Base-by-base conservation (phyloP, 2,113 vertebrate genomes). In the Cynocephalus volans region DNA sequence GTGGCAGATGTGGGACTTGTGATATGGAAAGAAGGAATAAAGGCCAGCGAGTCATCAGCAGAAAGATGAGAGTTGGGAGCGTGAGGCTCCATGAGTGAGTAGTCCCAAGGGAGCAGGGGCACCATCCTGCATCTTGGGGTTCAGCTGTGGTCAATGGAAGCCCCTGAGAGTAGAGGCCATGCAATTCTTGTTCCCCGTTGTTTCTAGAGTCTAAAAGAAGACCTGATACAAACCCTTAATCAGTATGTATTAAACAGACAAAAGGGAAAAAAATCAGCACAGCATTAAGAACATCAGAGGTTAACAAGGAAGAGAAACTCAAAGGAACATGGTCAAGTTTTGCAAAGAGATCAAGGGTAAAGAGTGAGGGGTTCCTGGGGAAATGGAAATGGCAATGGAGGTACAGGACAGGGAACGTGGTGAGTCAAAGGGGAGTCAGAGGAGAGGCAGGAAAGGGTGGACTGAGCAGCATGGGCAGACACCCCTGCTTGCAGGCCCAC, bases 21-120 rank as follows among this genome's bases (percentile, higher is more conserved):
- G 10, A 45, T 10, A 41, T 83, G 26, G 79, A 82, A 88, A 79
- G 41, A 90, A 65, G 36, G 36, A 41, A 33, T 48, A 72, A 81
- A 65, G 21, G 14, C 26, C 10, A 24, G 75, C 17, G 18, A 58
- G 1, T 14, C 54, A 11, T 8, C n/a, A 41, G 56, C 31, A 41
- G 45, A 69, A 41, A 77, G 28, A 3, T 50, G n/a, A 72, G 15
- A 62, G 19, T 0, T 17, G 50, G 73, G 28, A 52, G 6, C 15
- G 14, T 0, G 6, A n/a, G 31, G 31, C 19, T 36, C 58, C 0
- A 0, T 8, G 75, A 60, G 23, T 0, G 0, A 60, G 23, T 0
- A 0, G 10, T 3, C 50, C 69, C 64, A 1, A 60, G 15, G 48
- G 23, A 67, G 45, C 41, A 41, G 26, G 60, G 28, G 19, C 0